These are phyloP conservation scores for Spinus olivaceus DNA, from an alignment of 2,797 vertebrate species.

Conservation along the genomic window DNA sequence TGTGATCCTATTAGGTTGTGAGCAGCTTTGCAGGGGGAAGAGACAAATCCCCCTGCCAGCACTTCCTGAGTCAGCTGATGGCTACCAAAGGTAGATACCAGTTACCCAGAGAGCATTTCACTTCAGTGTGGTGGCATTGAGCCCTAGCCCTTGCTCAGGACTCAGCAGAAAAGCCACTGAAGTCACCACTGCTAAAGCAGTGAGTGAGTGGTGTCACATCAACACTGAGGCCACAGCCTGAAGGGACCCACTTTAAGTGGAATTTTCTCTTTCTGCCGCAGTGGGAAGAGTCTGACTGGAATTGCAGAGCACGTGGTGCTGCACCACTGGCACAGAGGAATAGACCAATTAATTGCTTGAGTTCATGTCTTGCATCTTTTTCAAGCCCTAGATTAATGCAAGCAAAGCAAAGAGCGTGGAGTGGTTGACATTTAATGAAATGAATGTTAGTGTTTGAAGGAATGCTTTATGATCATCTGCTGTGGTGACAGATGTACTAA, in stretches of 20 bases:
- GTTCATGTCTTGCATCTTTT: slow-evolving; percentile 10
- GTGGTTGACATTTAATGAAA: slow-evolving; percentile 30
- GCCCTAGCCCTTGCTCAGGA: background rate
- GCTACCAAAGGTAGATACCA: background rate
- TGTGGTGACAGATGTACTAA: background rate
- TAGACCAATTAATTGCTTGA: background rate
- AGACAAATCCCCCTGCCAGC: background rate
- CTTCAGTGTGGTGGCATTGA: background rate
- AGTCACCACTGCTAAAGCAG: background rate
- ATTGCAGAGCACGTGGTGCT: background rate
- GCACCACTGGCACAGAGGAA: background rate
- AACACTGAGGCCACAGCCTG: background rate
- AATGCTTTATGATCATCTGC: background rate
- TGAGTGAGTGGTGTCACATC: background rate
- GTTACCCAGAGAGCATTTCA: background rate
- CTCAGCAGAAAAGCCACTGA: background rate
- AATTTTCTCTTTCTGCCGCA: background rate
- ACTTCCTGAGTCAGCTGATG: background rate
- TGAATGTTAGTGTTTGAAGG: background rate
- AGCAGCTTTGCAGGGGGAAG: slow-evolving; percentile 5
- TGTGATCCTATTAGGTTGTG: slow-evolving; percentile 4
- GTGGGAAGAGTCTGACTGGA: background rate
- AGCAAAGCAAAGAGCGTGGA: background rate
- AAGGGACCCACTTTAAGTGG: background rate
- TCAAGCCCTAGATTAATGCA: slow-evolving; percentile 11